These are phyloP conservation scores for Thymallus thymallus DNA, from an alignment of 2,113 vertebrate genomes.

Conservation along the genomic window DNA sequence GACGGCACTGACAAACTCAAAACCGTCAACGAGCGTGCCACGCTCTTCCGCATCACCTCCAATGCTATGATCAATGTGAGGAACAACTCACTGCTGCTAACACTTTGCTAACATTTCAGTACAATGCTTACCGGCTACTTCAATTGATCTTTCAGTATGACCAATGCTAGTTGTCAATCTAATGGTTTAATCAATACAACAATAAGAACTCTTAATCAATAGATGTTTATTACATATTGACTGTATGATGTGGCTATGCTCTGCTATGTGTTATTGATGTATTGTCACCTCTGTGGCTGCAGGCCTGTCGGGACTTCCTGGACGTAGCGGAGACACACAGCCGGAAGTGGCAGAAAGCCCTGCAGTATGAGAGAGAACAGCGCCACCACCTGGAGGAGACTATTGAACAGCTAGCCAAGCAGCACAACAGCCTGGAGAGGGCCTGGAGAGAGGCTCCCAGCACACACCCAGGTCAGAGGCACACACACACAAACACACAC, in stretches of 20 bases:
- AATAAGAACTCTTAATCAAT: background rate
- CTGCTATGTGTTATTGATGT: constrained; percentile 1
- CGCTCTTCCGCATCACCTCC: constrained; percentile 94
- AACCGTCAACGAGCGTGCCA: constrained; percentile 86
- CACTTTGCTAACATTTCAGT: background rate
- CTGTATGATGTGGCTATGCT: background rate
- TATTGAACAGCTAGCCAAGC: constrained; percentile 93
- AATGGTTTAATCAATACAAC: background rate
- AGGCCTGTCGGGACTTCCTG: constrained; percentile 95
- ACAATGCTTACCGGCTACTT: background rate
- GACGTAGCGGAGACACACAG: constrained; percentile 88
- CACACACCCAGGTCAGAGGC: constrained; percentile 62
- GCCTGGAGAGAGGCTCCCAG: constrained; percentile 81
- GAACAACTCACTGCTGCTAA: background rate
- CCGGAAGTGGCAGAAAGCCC: constrained; percentile 87
- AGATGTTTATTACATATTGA: background rate
- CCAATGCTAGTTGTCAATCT: background rate
- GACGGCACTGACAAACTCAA: constrained; percentile 88
- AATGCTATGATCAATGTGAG: constrained; percentile 95
- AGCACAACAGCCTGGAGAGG: constrained; percentile 93
- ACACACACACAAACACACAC: constrained; percentile 2
- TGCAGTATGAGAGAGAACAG: constrained; percentile 93
- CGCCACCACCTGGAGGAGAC: constrained; percentile 90
- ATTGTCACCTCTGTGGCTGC: constrained; percentile 27
- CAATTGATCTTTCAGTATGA: background rate